Evolutionary conservation across 2,113 vertebrate genomes (phyloP).

Genomic region (Elaphurus davidianus): DNA sequence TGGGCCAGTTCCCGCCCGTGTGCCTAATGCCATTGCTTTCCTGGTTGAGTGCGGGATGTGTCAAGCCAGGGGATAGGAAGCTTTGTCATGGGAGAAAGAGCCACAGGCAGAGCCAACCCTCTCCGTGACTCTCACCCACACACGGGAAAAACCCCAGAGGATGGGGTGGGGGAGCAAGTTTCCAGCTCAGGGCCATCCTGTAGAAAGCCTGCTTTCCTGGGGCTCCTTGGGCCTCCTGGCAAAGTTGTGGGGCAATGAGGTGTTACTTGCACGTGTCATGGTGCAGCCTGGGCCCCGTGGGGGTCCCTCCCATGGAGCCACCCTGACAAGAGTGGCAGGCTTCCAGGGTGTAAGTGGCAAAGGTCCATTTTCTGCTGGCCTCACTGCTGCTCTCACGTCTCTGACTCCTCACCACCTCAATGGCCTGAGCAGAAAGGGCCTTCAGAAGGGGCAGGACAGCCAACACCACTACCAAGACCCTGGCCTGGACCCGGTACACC

Average conservation of each 20-base stretch:
- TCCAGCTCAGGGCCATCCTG: slow-evolving; percentile 79
- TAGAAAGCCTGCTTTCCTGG: slow-evolving; percentile 75
- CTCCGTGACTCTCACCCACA: slow-evolving; percentile 67
- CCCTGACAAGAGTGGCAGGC: not conserved
- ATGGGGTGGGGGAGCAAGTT: slow-evolving; percentile 78
- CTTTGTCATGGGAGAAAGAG: not conserved
- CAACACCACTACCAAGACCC: not conserved
- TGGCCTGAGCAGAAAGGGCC: not conserved
- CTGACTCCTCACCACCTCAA: not conserved
- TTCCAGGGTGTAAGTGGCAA: not conserved
- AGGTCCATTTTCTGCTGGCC: not conserved
- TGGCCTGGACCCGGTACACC: slow-evolving; percentile 77
- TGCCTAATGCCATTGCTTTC: not conserved
- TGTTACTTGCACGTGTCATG: not conserved
- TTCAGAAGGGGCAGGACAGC: not conserved
- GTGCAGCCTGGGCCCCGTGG: not conserved
- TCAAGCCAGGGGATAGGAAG: not conserved
- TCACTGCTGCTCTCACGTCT: not conserved
- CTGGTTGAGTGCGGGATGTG: not conserved
- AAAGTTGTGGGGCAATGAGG: not conserved
- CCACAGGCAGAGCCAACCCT: not conserved
- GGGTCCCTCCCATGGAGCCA: not conserved
- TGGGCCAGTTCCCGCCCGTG: not conserved
- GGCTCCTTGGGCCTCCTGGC: slow-evolving; percentile 9
- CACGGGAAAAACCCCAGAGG: slow-evolving; percentile 80